A percentile compares a stretch with the other conserved stretches of the same genome.
These are phyloP conservation scores for Peromyscus californicus DNA, from an alignment of 2,113 vertebrate genomes.

Conservation along the genomic window DNA sequence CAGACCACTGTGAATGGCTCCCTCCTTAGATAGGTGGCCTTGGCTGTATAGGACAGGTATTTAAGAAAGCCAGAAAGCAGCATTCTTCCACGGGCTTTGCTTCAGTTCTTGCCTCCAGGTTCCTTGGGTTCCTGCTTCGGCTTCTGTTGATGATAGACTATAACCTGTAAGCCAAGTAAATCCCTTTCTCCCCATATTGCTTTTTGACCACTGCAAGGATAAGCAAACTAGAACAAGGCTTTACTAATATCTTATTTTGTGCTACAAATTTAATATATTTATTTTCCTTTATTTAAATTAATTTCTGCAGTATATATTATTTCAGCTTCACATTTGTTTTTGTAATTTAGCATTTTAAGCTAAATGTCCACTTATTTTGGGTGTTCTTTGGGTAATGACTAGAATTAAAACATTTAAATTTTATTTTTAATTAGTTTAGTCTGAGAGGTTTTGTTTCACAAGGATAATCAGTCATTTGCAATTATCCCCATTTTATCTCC, in stretches of 20 bases:
- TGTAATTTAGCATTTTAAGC: conserved; percentile 21
- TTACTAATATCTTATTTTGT: background rate
- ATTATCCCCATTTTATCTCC: background rate
- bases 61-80: background rate
- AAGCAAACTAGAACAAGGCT: background rate
- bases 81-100: background rate
- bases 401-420: background rate
- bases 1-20: background rate
- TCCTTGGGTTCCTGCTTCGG: background rate
- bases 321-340: conserved; percentile 12
- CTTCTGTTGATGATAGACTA: background rate
- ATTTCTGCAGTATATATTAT: background rate
- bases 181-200: background rate
- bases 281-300: conserved; percentile 55
- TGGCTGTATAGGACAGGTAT: background rate
- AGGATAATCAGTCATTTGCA: background rate
- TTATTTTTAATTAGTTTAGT: background rate
- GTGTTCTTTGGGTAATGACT: conserved; percentile 1
- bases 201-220: background rate
- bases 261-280: conserved; percentile 12
- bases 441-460: conserved; percentile 5
- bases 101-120: background rate
- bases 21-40: background rate
- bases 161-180: background rate
- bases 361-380: conserved; percentile 6